Evolutionary conservation across 2,113 vertebrate species (phyloP).

Genomic region (Merops nubicus): DNA sequence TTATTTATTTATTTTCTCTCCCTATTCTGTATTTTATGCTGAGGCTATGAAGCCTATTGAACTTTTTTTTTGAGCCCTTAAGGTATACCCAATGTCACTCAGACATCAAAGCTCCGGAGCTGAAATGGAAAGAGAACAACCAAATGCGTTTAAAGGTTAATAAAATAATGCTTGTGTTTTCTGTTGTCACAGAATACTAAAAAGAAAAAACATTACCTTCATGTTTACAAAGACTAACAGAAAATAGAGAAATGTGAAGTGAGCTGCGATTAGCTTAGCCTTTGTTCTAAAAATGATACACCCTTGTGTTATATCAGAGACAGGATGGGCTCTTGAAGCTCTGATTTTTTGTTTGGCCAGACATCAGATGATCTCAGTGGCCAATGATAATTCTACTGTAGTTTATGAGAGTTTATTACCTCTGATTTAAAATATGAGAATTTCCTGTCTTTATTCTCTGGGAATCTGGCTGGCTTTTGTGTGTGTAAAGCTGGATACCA

Average conservation of each 20-base stretch:
- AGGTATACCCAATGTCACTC: slow-evolving; percentile 50
- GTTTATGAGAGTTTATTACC: not conserved
- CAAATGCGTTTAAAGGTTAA: slow-evolving; percentile 58
- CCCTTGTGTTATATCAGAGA: not conserved
- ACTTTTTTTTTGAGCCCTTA: slow-evolving; percentile 44
- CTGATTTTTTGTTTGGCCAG: slow-evolving; percentile 4
- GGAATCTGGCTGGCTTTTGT: not conserved
- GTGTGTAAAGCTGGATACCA: not conserved
- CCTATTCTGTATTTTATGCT: slow-evolving; percentile 3
- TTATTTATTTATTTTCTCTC: slow-evolving; percentile 44
- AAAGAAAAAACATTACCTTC: slow-evolving; percentile 47
- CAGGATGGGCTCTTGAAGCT: not conserved
- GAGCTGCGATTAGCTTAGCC: slow-evolving; percentile 10
- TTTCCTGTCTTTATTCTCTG: not conserved
- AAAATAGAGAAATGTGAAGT: slow-evolving; percentile 44
- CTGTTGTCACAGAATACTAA: slow-evolving; percentile 59
- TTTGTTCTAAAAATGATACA: slow-evolving; percentile 47
- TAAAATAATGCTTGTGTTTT: slow-evolving; percentile 55
- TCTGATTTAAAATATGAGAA: not conserved
- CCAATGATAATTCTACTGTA: not conserved
- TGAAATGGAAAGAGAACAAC: slow-evolving; percentile 36
- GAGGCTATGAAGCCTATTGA: slow-evolving; percentile 22
- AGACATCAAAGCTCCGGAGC: slow-evolving; percentile 61
- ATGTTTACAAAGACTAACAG: slow-evolving; percentile 33
- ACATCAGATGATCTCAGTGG: not conserved